phyloP scores from a whole-genome alignment of 2,113 vertebrate species.

The Panthera leo region DNA sequence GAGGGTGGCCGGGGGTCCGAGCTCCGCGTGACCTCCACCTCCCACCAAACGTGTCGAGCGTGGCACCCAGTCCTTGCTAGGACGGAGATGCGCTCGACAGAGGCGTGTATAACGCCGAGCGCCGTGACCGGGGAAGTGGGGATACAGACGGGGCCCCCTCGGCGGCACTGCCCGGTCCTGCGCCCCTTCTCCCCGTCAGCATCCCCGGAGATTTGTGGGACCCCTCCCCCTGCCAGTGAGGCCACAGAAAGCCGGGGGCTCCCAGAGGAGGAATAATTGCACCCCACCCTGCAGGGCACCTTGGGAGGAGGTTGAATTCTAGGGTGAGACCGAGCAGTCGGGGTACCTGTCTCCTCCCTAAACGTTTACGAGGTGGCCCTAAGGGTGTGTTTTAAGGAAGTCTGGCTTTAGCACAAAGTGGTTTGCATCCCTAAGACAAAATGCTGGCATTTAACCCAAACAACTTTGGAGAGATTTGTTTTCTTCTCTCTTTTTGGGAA shows the following conservation, averaged over 20 bases:
- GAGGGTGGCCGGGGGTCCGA: background rate
- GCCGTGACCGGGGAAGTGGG: background rate
- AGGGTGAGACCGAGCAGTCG: background rate
- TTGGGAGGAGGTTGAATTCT: background rate
- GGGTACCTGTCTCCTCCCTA: background rate
- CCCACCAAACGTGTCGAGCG: background rate
- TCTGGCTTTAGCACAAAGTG: background rate
- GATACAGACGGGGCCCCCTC: background rate
- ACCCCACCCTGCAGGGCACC: background rate
- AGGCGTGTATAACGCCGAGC: background rate
- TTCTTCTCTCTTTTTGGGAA: background rate
- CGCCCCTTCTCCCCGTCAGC: background rate
- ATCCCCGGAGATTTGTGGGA: background rate
- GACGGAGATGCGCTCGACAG: background rate
- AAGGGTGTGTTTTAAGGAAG: background rate
- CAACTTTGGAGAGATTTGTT: background rate
- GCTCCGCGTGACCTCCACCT: background rate
- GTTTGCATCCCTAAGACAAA: background rate
- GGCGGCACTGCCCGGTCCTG: accelerated
- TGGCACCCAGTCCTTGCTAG: background rate
- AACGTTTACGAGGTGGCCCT: background rate
- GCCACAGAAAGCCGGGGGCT: background rate
- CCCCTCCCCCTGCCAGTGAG: background rate
- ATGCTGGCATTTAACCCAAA: background rate
- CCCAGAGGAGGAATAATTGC: background rate